Percentiles rank a stretch among this genome's conserved stretches.
Evolutionary conservation across 2,113 vertebrate genomes (phyloP).

Genomic region (Raphicerus campestris): DNA sequence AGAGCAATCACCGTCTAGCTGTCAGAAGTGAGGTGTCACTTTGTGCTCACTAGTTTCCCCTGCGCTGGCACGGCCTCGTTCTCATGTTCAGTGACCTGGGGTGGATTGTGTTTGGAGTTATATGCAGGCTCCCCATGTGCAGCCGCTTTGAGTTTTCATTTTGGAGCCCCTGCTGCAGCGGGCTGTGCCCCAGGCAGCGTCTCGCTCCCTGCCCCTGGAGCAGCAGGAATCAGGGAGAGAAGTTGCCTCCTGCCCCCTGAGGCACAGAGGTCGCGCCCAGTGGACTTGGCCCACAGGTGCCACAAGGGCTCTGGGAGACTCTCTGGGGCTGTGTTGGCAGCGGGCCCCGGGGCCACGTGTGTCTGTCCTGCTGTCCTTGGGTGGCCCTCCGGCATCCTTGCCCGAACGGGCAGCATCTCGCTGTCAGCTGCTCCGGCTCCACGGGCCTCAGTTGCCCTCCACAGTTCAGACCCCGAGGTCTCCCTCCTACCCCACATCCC

Average conservation of each 20-base stretch:
- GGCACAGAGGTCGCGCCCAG: fast-evolving
- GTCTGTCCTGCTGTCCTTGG: neutral
- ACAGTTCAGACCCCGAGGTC: fast-evolving
- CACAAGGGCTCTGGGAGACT: neutral
- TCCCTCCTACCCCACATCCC: neutral
- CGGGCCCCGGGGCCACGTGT: fast-evolving
- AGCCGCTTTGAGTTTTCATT: fast-evolving
- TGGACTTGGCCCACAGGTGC: fast-evolving
- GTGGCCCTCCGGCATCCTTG: fast-evolving
- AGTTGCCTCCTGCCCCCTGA: neutral
- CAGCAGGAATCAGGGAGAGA: neutral
- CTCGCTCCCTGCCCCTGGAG: neutral
- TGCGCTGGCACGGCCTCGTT: fast-evolving
- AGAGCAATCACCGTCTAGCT: neutral
- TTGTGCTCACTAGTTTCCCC: neutral
- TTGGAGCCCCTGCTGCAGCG: fast-evolving
- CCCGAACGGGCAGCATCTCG: neutral
- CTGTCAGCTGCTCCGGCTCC: neutral
- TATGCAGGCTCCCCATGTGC: no score
- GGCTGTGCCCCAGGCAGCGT: fast-evolving
- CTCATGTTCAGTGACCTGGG: neutral
- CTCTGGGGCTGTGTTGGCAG: neutral
- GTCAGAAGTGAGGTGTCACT: fast-evolving
- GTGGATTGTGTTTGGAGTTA: no score
- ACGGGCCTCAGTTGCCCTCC: neutral